Base-by-base conservation (phyloP, 2,113 vertebrate species). In the Lophotis ruficrista region DNA sequence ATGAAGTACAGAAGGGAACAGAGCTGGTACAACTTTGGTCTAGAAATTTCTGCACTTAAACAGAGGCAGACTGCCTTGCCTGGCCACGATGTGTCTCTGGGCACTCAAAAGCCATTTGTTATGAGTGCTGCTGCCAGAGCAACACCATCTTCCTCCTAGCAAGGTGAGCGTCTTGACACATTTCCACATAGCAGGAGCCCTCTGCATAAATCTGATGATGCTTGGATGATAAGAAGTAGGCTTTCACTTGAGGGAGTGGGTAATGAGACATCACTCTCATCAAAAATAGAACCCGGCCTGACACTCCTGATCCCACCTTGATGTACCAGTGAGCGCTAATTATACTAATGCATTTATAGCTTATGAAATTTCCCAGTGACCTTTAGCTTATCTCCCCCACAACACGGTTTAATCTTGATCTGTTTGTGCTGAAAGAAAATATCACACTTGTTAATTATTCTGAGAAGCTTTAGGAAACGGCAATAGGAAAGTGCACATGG, bases 381-480 rank as follows among this genome's bases (percentile, higher is more conserved):
- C 97, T 97, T 98, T 98, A 96, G 82, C 90, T 93, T 95, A 65
- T 95, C 95, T 96, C 96, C 85, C 93, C 97, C 89, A 92, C 95
- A 97, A 93, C 83, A 48, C 90, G 77, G 94, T 94, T 96, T 97
- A 96, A 96, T 97, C 97, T 97, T 89, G 97, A 97, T 94, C 95
- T 96, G 95, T 96, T 97, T 97, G 96, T 82, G 89, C 95, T 95
- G 92, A 96, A 96, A 94, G 96, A 97, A 97, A 97, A 97, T 97
- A 97, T 93, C 97, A 96, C 83, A 81, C 95, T 95, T 93, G 87
- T 96, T 97, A 97, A 97, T 98, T 97, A 97, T 97, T 94, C 93
- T 87, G 92, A 95, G 96, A 90, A 92, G 90, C 86, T 89, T 88
- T 96, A 94, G 82, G 89, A 96, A 91, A 73, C 92, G 73, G 86